Conservation (phyloP, 2,113 vertebrate species). For the Antechinus flavipes region DNA sequence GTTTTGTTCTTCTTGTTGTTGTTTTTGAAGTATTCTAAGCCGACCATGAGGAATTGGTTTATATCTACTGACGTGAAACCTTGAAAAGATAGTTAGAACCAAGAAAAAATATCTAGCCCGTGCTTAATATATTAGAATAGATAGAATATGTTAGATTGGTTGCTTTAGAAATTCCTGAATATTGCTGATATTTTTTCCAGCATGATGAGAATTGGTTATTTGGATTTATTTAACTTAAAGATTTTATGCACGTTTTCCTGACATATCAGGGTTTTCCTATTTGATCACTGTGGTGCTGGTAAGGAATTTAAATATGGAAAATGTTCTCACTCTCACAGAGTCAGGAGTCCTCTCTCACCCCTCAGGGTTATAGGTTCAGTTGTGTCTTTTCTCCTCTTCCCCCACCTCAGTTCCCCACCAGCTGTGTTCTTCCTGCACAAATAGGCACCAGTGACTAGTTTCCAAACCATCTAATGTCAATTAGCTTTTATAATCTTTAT, state of each 20-base stretch:
- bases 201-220: constrained; percentile 11
- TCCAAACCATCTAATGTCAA: not conserved
- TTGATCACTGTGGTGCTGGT: not conserved
- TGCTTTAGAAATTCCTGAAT: constrained; percentile 24
- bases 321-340: not conserved
- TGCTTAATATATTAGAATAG: constrained; percentile 13
- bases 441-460: not conserved
- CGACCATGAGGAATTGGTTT: constrained; percentile 50
- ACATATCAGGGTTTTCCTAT: not conserved
- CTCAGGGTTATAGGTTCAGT: not conserved
- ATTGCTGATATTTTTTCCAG: constrained; percentile 35
- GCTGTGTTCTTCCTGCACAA: not conserved
- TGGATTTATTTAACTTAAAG: constrained; percentile 26
- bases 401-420: not conserved
- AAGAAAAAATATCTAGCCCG: constrained; percentile 57
- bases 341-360: not conserved
- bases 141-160: constrained; percentile 46
- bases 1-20: not conserved
- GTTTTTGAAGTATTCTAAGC: constrained; percentile 37
- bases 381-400: not conserved
- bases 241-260: constrained; percentile 5
- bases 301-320: not conserved
- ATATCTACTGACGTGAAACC: constrained; percentile 9
- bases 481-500: not conserved
- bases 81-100: constrained; percentile 46